Conservation (phyloP, 1,140 invertebrate species). For the Diorhabda sublineata region DNA sequence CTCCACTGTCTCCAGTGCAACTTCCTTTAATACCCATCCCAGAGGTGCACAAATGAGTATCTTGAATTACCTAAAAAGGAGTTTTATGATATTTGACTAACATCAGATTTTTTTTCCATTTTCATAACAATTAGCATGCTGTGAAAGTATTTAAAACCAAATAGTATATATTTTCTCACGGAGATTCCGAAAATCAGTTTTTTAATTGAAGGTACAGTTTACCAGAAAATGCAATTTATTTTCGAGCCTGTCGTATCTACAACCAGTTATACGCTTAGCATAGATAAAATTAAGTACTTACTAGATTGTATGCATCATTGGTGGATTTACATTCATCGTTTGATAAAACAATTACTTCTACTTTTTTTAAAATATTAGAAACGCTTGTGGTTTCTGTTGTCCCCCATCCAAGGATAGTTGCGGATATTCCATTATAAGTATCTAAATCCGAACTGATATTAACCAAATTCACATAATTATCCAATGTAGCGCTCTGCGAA, state of each 20-base stretch:
- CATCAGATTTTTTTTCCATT: too few relatives aligned
- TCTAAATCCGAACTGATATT: conserved; percentile 12
- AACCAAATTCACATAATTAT: conserved; percentile 19
- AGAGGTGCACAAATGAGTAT: conserved; percentile 9
- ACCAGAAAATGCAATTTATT: too few relatives aligned
- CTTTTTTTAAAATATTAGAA: conserved; percentile 16
- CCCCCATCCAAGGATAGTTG: conserved; percentile 27
- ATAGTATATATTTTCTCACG: too few relatives aligned
- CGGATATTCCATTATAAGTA: conserved; percentile 12
- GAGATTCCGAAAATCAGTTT: too few relatives aligned
- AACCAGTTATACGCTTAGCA: too few relatives aligned
- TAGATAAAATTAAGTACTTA: too few relatives aligned
- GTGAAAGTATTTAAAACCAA: too few relatives aligned
- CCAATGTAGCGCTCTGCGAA: conserved; percentile 6
- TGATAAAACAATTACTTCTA: neutral
- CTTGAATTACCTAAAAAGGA: conserved; percentile 6
- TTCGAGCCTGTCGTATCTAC: too few relatives aligned
- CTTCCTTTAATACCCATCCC: conserved; percentile 20
- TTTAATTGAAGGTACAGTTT: too few relatives aligned
- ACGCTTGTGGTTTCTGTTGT: conserved; percentile 7
- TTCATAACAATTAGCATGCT: too few relatives aligned
- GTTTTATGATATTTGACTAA: too few relatives aligned
- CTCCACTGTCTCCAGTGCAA: conserved; percentile 29
- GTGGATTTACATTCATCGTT: neutral
- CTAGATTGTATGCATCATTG: too few relatives aligned